Conservation (phyloP, 2,797 vertebrate genomes). For the Euthynnus affinis region DNA sequence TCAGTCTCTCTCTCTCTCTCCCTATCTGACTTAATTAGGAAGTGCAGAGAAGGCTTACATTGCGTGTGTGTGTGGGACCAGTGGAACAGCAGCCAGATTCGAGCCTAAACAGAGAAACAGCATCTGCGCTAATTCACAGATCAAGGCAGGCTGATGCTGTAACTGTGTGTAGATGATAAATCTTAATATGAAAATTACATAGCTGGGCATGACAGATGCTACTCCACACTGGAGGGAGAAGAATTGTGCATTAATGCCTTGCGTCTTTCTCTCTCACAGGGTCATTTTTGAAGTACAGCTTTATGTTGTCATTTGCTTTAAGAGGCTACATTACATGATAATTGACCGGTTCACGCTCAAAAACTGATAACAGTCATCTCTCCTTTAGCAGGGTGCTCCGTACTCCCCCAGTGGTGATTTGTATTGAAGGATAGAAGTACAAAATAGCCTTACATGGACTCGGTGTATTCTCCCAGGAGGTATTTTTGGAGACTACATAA, state of each 20-base stretch:
- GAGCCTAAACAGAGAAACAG: conserved; percentile 48
- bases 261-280: neutral
- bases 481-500: conserved; percentile 58
- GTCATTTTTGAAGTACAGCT: conserved; percentile 1
- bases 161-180: conserved; percentile 3
- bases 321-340: conserved; percentile 22
- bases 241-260: neutral
- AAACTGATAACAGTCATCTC: conserved; percentile 35
- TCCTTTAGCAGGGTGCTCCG: conserved; percentile 19
- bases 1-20: conserved; percentile 2
- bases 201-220: neutral
- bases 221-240: neutral
- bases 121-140: conserved; percentile 55
- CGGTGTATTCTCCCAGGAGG: conserved; percentile 38
- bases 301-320: conserved; percentile 14
- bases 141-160: conserved; percentile 15
- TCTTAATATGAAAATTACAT: neutral
- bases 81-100: conserved; percentile 47
- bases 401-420: conserved; percentile 22
- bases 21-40: conserved; percentile 82
- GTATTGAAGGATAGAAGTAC: conserved; percentile 49
- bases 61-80: conserved; percentile 53
- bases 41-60: conserved; percentile 60
- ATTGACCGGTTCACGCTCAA: neutral
- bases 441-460: conserved; percentile 79